Evolutionary conservation across 2,113 vertebrate genomes (phyloP).

Genomic region (Hippotragus niger): DNA sequence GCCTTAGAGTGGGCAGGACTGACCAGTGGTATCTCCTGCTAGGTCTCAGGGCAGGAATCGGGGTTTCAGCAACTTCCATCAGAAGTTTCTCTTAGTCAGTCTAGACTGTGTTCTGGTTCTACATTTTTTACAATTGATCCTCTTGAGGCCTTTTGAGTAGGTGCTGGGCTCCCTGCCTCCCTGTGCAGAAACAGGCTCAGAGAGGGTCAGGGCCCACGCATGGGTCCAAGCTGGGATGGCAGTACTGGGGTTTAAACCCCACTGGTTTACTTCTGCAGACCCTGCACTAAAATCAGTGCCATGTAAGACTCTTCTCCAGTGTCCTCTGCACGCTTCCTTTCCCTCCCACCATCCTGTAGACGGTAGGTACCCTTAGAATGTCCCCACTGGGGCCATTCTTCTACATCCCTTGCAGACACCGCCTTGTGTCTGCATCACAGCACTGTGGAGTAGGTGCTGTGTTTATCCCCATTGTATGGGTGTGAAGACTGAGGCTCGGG

Average conservation of each 20-base stretch:
- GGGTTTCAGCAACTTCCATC: neutral
- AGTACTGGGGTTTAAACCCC: neutral
- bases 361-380: fast-evolving
- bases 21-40: fast-evolving
- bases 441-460: neutral
- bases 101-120: neutral
- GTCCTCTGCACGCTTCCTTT: neutral
- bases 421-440: neutral
- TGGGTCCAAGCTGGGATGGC: neutral
- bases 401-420: neutral
- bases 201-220: neutral
- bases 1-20: neutral
- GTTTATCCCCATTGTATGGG: neutral
- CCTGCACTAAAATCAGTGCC: fast-evolving
- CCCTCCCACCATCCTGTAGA: neutral
- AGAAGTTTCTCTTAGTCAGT: neutral
- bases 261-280: fast-evolving
- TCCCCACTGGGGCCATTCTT: neutral
- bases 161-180: neutral
- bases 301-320: neutral
- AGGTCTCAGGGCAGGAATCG: neutral
- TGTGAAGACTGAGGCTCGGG: neutral
- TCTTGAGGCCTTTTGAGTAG: neutral
- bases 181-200: neutral
- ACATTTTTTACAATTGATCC: neutral